Percentiles rank a stretch among this genome's conserved stretches.
Evolutionary conservation across 2,797 vertebrate genomes (phyloP).

Genomic region (Mycteria americana): DNA sequence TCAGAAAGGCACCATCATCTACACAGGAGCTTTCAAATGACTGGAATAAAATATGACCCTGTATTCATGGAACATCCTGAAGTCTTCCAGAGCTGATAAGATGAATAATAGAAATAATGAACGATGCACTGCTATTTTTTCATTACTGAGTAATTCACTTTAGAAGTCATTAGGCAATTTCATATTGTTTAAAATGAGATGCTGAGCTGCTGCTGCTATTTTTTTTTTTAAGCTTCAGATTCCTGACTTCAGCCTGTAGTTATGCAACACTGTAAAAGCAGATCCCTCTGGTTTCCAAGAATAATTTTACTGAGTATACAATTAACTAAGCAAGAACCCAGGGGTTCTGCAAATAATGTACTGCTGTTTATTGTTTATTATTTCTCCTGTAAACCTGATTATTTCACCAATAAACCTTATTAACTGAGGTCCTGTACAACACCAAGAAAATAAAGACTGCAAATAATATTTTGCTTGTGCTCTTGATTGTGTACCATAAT

Average conservation of each 20-base stretch:
- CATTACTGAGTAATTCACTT: slow-evolving; percentile 15
- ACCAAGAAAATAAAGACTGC: neutral
- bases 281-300: slow-evolving; percentile 29
- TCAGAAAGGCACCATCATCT: neutral
- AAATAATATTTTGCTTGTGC: neutral
- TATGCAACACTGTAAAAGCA: neutral
- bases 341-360: neutral
- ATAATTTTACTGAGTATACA: neutral
- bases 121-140: neutral
- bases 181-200: neutral
- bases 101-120: neutral
- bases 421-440: neutral
- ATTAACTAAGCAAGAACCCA: slow-evolving; percentile 6
- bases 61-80: slow-evolving; percentile 18
- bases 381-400: neutral
- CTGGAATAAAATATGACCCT: neutral
- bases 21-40: neutral
- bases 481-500: neutral
- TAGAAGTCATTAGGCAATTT: slow-evolving; percentile 21
- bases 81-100: slow-evolving; percentile 5
- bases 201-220: neutral
- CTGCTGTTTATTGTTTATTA: neutral
- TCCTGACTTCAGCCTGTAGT: neutral
- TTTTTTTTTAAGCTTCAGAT: neutral
- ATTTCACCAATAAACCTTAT: slow-evolving; percentile 9